These are phyloP conservation scores for Tenthredo amoena DNA, from an alignment of 2,888 invertebrate genomes.

Conservation along the genomic window DNA sequence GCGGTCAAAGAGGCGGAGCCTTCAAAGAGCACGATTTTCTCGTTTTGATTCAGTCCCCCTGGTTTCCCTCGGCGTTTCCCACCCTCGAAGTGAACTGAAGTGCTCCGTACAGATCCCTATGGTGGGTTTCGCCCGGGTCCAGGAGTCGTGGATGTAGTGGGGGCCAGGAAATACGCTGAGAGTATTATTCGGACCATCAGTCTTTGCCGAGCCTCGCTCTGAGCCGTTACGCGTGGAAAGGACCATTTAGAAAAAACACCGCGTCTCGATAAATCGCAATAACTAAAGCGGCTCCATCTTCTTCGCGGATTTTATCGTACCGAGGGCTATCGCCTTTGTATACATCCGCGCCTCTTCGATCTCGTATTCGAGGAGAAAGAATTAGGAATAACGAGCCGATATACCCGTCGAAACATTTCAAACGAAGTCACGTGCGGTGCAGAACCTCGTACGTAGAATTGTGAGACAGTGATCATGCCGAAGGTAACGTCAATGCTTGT, in stretches of 20 bases:
- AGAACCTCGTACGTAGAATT: background rate
- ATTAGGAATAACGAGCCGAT: background rate
- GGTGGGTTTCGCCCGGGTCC: slow-evolving; percentile 43
- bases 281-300: background rate
- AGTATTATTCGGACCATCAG: slow-evolving; percentile 66
- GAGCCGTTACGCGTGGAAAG: slow-evolving; percentile 46
- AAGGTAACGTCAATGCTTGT: slow-evolving; percentile 33
- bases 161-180: slow-evolving; percentile 57
- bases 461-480: slow-evolving; percentile 31
- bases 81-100: background rate
- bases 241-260: background rate
- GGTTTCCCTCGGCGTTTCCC: slow-evolving; percentile 9
- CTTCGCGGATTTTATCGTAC: background rate
- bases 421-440: background rate
- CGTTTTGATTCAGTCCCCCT: slow-evolving; percentile 39
- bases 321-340: background rate
- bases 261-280: background rate
- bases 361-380: background rate
- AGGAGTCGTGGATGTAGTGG: slow-evolving; percentile 62
- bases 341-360: background rate
- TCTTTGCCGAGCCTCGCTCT: slow-evolving; percentile 69
- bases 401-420: background rate
- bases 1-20: slow-evolving; percentile 47
- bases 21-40: slow-evolving; percentile 43
- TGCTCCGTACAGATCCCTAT: background rate